phyloP scores from a whole-genome alignment of 2,888 invertebrate species.

The Sepiola atlantica region DNA sequence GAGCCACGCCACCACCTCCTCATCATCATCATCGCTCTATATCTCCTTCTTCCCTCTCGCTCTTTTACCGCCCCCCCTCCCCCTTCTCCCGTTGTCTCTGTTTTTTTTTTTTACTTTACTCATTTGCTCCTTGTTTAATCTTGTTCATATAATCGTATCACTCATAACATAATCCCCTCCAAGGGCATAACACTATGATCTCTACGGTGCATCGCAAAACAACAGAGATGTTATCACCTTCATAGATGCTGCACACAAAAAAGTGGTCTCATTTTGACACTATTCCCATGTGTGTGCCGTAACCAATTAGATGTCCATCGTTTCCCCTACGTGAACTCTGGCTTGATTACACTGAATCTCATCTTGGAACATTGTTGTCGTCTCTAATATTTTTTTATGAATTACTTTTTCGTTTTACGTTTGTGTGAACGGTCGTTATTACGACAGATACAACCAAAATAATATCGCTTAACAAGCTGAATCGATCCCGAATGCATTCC shows the following conservation, averaged over 20 bases:
- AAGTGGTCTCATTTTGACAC: background rate
- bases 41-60: background rate
- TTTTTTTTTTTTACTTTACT: too few species aligned
- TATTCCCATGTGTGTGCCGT: background rate
- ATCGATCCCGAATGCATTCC: background rate
- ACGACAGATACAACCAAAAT: background rate
- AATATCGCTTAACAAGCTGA: background rate
- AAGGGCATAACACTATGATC: background rate
- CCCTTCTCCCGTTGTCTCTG: too few species aligned
- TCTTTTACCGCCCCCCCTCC: background rate
- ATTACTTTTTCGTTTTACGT: background rate
- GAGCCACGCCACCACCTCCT: too few species aligned
- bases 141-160: background rate
- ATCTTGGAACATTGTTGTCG: background rate
- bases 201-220: background rate
- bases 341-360: background rate
- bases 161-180: background rate
- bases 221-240: slow-evolving; percentile 3
- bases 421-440: background rate
- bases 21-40: too few species aligned
- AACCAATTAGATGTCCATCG: background rate
- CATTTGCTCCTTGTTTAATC: background rate
- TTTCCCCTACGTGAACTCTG: background rate
- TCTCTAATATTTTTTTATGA: background rate
- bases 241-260: background rate